A percentile compares a stretch with the other conserved stretches of the same genome.
Conservation (phyloP, 1,140 invertebrate genomes). For the Drosophila persimilis region DNA sequence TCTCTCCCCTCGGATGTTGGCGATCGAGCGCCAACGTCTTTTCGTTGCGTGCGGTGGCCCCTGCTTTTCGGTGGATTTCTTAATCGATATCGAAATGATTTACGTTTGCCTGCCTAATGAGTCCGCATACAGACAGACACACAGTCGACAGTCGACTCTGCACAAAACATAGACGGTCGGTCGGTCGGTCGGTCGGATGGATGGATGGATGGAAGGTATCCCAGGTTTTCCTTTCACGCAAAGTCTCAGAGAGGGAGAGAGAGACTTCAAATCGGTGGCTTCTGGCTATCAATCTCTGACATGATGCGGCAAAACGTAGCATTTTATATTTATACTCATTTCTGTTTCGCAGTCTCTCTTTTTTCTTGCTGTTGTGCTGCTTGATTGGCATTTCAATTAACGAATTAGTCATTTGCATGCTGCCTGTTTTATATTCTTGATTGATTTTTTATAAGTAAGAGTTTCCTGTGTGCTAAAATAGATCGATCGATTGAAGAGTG, state of each 20-base stretch:
- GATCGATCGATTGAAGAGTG: no score
- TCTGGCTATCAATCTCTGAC: slow-evolving; percentile 60
- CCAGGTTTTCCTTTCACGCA: slow-evolving; percentile 65
- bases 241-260: neutral
- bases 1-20: no score
- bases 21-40: slow-evolving; percentile 26
- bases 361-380: slow-evolving; percentile 3
- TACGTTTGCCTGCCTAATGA: slow-evolving; percentile 76
- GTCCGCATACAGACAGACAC: slow-evolving; percentile 56
- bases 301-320: slow-evolving; percentile 49
- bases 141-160: no score
- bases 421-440: slow-evolving; percentile 13
- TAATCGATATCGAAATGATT: slow-evolving; percentile 80
- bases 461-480: slow-evolving; percentile 4
- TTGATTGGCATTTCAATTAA: slow-evolving; percentile 70
- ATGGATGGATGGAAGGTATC: neutral
- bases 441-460: slow-evolving; percentile 28
- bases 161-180: slow-evolving; percentile 16
- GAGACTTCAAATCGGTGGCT: slow-evolving; percentile 30
- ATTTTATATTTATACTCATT: slow-evolving; percentile 23
- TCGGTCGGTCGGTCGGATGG: neutral
- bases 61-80: slow-evolving; percentile 63
- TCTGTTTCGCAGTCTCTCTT: neutral
- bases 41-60: slow-evolving; percentile 66
- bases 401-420: slow-evolving; percentile 61